Conservation (phyloP, 2,113 vertebrate species). For the Acanthochromis polyacanthus region DNA sequence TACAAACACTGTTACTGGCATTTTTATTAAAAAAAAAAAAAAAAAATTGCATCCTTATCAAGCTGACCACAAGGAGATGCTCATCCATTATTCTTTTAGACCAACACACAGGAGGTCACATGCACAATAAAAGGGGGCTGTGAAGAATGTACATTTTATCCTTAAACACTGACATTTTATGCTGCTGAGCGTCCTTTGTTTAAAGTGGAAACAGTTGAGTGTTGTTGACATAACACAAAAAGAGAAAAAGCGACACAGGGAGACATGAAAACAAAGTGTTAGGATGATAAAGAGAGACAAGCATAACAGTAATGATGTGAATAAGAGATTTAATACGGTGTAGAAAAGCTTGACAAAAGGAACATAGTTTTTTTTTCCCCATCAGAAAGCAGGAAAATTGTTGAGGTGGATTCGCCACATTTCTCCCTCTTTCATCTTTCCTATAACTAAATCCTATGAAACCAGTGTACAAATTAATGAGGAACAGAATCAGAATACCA, state of each 20-base stretch:
- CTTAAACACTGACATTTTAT: neutral
- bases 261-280: neutral
- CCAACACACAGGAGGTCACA: neutral
- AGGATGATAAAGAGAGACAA: neutral
- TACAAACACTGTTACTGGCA: neutral
- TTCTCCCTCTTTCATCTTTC: too few species aligned
- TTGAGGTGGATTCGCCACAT: too few species aligned
- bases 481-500: too few species aligned
- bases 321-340: neutral
- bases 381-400: too few species aligned
- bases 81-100: neutral
- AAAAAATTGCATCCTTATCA: neutral
- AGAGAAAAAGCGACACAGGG: neutral
- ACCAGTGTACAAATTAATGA: too few species aligned
- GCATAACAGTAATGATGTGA: neutral
- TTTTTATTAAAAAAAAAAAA: too few species aligned
- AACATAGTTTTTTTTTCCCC: too few species aligned
- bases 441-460: too few species aligned
- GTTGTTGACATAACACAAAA: neutral
- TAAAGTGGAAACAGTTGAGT: neutral
- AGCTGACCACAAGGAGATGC: constrained; percentile 12
- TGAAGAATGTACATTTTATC: neutral
- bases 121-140: neutral
- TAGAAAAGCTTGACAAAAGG: too few species aligned
- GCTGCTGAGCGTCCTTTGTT: neutral